Percentiles rank a stretch among this genome's conserved stretches.
These are phyloP conservation scores for Ciona savignyi DNA, from an alignment of 23 tunicate species.

Conservation along the genomic window DNA sequence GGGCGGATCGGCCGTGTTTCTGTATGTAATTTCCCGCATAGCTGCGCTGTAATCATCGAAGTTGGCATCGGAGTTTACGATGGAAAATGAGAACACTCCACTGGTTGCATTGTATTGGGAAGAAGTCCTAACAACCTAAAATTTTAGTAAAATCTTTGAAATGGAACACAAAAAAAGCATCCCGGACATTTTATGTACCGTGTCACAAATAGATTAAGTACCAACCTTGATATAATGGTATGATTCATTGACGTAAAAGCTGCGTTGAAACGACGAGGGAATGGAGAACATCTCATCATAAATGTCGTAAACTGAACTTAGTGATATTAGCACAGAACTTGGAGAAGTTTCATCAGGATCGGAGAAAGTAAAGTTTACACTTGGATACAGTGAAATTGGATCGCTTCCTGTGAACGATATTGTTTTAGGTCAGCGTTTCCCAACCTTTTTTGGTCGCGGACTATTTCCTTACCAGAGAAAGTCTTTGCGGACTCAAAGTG, in stretches of 20 bases:
- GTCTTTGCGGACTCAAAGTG: no score
- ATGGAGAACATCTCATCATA: not conserved
- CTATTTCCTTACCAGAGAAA: no score
- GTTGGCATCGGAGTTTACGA: not conserved
- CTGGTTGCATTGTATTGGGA: conserved; percentile 13
- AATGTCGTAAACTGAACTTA: conserved; percentile 1
- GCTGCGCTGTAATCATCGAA: conserved; percentile 5
- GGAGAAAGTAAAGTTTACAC: conserved; percentile 3
- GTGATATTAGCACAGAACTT: not conserved
- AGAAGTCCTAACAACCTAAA: not conserved
- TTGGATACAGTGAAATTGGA: not conserved
- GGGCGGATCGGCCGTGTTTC: conserved; percentile 9
- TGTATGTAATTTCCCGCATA: conserved; percentile 3
- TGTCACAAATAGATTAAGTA: not conserved
- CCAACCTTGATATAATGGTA: conserved; percentile 4
- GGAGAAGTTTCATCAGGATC: conserved; percentile 12
- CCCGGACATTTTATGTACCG: not conserved
- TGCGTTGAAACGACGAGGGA: not conserved
- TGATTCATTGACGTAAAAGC: not conserved
- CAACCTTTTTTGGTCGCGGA: no score
- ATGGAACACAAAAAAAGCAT: not conserved
- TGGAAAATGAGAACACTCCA: conserved; percentile 1
- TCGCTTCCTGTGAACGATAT: conserved; percentile 2
- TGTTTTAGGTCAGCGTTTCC: no score
- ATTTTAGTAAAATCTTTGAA: no score